Base-by-base conservation (phyloP, 30 jellyfish, hydroid and myxozoan genomes). In the Aurelia coerulea region DNA sequence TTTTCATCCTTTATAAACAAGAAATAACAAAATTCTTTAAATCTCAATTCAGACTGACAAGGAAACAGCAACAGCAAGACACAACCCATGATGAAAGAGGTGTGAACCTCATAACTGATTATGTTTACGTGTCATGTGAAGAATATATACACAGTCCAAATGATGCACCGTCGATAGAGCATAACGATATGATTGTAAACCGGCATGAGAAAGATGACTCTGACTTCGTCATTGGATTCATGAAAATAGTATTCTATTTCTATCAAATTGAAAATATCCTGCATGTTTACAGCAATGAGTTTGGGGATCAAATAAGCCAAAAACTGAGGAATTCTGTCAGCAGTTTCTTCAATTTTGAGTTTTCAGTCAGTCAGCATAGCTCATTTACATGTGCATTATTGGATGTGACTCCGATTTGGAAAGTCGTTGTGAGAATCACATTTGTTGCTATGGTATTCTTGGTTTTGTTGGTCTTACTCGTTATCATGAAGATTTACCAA, bases 261-360 rank as follows among this genome's bases (percentile, higher is more conserved):
- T 85, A 85, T 17, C 94, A 85, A 74, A 75, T 81, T 37, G 88
- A 73, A 62, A 33, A 33, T 7, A 34, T 85, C 1, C 63, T 85
- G 14, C 62, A 73, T 64, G 66, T 19, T 5, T 64, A 62, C 39
- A 23, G 35, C 41, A 37, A 54, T 46, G 64, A 54, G 16, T 53
- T 31, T 12, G 35, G 29, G 31, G 19, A 18, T 54, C 32, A 60
- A 11, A 11, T 11, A 2, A 14, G 73, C 13, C 75, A 23, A 13
- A 39, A 62, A n/a, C 35, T 73, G 35, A 41, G 63, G 58, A 35
- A 49, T 23, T 60, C 34, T 1, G 69, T 60, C 34, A 60, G 86
- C 59, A 75, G 86, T 31, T 75, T 75, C 49, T 75, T 75, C 13
- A 75, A 75, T 65, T 54, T 75, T 56, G 59, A 79, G 34, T 60